Conservation (phyloP, 1,140 invertebrate species). For the Drosophila simulans region DNA sequence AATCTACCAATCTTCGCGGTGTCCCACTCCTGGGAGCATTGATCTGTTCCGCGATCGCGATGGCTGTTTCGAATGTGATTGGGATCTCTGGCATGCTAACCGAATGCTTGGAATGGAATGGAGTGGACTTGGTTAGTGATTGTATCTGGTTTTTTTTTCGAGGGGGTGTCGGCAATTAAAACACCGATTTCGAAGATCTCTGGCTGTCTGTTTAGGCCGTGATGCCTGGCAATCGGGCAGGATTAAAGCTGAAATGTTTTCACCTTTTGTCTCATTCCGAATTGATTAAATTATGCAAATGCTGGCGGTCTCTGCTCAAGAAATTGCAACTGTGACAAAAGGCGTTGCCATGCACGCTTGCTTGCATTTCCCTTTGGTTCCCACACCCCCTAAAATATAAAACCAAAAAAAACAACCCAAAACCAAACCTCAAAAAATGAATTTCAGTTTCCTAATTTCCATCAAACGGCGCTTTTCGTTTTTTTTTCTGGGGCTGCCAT, state of each 20-base stretch:
- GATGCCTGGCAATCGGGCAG: slow-evolving; percentile 40
- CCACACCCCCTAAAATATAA: slow-evolving; percentile 46
- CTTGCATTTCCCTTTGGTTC: slow-evolving; percentile 40
- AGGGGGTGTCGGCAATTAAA: slow-evolving; percentile 58
- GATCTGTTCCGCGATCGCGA: slow-evolving; percentile 47
- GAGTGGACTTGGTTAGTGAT: slow-evolving; percentile 22
- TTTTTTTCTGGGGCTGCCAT: slow-evolving; percentile 47
- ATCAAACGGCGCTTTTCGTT: slow-evolving; percentile 73
- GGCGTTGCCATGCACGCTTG: slow-evolving; percentile 79
- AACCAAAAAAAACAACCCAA: slow-evolving; percentile 7
- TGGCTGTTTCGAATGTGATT: slow-evolving; percentile 68
- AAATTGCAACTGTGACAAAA: slow-evolving; percentile 76
- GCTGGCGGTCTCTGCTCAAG: slow-evolving; percentile 39
- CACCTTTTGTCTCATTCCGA: slow-evolving; percentile 80
- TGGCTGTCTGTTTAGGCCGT: slow-evolving; percentile 15
- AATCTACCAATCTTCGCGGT: slow-evolving; percentile 38
- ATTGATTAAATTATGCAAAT: slow-evolving; percentile 84
- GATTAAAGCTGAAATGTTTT: slow-evolving; percentile 54
- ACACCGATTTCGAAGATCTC: slow-evolving; percentile 39
- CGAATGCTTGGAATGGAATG: slow-evolving; percentile 38
- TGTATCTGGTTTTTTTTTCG: slow-evolving; percentile 7
- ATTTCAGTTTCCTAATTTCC: slow-evolving; percentile 65
- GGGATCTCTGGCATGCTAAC: slow-evolving; percentile 68
- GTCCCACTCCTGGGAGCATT: slow-evolving; percentile 17
- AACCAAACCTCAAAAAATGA: slow-evolving; percentile 59